A percentile compares a stretch with the other conserved stretches of the same genome.
Evolutionary conservation across 1,140 invertebrate genomes (phyloP).

Genomic region (Mactra quadrangularis): DNA sequence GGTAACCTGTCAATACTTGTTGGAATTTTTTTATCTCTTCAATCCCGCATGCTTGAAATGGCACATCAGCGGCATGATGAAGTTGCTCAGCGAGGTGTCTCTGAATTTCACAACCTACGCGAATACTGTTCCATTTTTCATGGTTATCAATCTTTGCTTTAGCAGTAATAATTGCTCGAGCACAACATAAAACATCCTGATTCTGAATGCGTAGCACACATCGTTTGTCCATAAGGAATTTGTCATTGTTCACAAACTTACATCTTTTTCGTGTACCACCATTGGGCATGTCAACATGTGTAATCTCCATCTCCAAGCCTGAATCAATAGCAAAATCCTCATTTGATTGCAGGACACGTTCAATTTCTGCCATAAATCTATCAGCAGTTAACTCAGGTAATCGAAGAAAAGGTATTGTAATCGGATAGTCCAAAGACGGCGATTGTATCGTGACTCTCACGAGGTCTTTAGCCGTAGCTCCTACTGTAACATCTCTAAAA

Average conservation of each 20-base stretch:
- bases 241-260: too few species aligned
- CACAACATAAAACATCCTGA: neutral
- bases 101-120: neutral
- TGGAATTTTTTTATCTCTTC: neutral
- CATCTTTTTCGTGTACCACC: neutral
- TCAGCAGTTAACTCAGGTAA: conserved; percentile 3
- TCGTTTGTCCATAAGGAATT: neutral
- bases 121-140: neutral
- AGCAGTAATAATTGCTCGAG: neutral
- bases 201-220: neutral
- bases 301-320: too few species aligned
- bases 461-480: neutral
- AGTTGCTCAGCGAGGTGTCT: neutral
- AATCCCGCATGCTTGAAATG: neutral
- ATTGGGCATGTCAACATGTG: neutral
- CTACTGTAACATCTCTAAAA: neutral
- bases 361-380: conserved; percentile 18
- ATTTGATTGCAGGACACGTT: neutral
- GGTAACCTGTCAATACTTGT: neutral
- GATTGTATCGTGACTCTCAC: neutral
- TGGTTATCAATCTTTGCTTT: neutral
- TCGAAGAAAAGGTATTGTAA: neutral
- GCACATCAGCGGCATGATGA: neutral
- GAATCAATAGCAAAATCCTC: too few species aligned
- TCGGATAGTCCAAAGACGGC: conserved; percentile 30